Conservation (phyloP, 2,888 invertebrate species). For the Stenodema calcarata region DNA sequence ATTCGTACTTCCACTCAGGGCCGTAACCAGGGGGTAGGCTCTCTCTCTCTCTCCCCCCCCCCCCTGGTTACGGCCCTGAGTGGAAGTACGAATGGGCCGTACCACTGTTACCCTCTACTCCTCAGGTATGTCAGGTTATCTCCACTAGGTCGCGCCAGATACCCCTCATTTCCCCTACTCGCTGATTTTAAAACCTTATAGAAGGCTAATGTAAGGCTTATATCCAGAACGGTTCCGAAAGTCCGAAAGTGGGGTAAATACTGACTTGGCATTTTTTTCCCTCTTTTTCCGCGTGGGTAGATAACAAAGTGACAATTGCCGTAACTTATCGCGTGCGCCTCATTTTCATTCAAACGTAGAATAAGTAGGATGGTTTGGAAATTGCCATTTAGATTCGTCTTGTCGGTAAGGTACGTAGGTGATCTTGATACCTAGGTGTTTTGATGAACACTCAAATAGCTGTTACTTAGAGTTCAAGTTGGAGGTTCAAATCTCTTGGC, state of each 20-base stretch:
- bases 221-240: background rate
- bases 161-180: too few relatives aligned
- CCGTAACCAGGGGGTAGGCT: too few relatives aligned
- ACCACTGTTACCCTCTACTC: too few relatives aligned
- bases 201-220: background rate
- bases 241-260: background rate
- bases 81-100: too few relatives aligned
- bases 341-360: background rate
- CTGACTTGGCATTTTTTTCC: background rate
- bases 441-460: too few relatives aligned
- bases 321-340: background rate
- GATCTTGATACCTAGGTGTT: background rate
- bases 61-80: too few relatives aligned
- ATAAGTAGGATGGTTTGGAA: background rate
- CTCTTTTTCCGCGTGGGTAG: background rate
- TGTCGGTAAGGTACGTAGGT: background rate
- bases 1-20: too few relatives aligned
- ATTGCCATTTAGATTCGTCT: conserved; percentile 20
- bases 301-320: background rate
- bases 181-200: background rate
- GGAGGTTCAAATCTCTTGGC: too few relatives aligned
- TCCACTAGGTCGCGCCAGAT: too few relatives aligned
- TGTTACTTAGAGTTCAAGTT: too few relatives aligned
- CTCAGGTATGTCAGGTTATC: too few relatives aligned
- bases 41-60: too few relatives aligned